A percentile compares a stretch with the other conserved stretches of the same genome.
Conservation (phyloP, 1,140 invertebrate genomes). For the Idris sp. region DNA sequence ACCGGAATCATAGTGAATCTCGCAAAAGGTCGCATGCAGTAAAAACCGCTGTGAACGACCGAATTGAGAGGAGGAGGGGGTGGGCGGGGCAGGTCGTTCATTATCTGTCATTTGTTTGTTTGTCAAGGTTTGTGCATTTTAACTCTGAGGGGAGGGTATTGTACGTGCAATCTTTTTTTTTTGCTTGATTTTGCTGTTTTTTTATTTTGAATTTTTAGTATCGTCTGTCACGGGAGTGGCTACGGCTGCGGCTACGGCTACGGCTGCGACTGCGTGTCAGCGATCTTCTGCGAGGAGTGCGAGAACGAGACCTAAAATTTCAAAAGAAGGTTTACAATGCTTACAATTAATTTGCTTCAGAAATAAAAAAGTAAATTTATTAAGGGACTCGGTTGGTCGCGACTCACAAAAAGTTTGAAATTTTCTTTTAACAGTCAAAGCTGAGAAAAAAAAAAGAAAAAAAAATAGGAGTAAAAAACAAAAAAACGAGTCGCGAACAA, state of each 20-base stretch:
- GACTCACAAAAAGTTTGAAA: no score
- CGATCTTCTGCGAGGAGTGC: conserved; percentile 74
- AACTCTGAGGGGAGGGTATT: conserved; percentile 1
- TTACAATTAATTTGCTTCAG: conserved; percentile 27
- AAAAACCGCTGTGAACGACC: background rate
- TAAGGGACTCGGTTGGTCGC: conserved; percentile 35
- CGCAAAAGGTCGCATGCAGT: conserved; percentile 10
- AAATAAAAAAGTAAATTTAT: conserved; percentile 39
- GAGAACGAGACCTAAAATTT: conserved; percentile 71
- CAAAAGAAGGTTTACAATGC: conserved; percentile 54
- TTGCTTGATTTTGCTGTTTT: conserved; percentile 9
- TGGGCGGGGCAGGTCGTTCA: no score
- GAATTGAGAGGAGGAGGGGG: no score
- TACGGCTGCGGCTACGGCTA: conserved; percentile 76
- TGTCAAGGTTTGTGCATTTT: conserved; percentile 16
- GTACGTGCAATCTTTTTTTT: conserved; percentile 10
- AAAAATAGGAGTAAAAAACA: no score
- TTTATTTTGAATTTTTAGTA: conserved; percentile 65
- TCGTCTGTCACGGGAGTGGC: conserved; percentile 78
- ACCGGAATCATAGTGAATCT: conserved; percentile 7
- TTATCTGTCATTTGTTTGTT: background rate
- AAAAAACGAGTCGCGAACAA: conserved; percentile 58
- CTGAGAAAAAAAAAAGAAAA: no score
- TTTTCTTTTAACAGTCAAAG: no score
- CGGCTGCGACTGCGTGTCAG: conserved; percentile 75